Conservation (phyloP, 2,888 invertebrate species). For the Agrochola litura region DNA sequence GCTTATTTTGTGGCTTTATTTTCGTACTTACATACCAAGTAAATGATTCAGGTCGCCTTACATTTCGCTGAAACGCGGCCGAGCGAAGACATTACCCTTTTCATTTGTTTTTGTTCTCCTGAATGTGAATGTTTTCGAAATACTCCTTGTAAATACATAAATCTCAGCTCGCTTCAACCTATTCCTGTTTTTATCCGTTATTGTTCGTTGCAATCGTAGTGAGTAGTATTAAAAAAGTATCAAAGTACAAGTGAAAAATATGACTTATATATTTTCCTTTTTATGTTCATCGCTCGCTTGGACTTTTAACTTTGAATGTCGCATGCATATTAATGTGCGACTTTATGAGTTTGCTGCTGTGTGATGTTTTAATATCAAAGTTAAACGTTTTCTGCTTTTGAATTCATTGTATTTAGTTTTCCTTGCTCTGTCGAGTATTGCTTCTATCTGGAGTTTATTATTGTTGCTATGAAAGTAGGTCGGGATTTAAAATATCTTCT, state of each 20-base stretch:
- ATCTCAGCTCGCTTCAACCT: slow-evolving; percentile 49
- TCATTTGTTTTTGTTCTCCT: slow-evolving; percentile 61
- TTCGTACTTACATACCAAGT: slow-evolving; percentile 29
- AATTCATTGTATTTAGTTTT: slow-evolving; percentile 37
- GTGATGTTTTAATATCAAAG: slow-evolving; percentile 43
- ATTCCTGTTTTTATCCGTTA: slow-evolving; percentile 45
- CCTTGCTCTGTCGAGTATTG: slow-evolving; percentile 1
- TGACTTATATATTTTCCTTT: slow-evolving; percentile 44
- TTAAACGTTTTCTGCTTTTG: slow-evolving; percentile 41
- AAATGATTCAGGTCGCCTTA: slow-evolving; percentile 49
- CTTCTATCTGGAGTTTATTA: slow-evolving; percentile 24
- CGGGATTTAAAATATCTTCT: background rate
- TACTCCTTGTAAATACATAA: slow-evolving; percentile 62
- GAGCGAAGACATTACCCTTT: slow-evolving; percentile 58
- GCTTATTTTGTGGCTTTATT: slow-evolving; percentile 35
- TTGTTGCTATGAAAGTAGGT: slow-evolving; percentile 11
- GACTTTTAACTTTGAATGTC: slow-evolving; percentile 39
- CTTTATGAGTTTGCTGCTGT: slow-evolving; percentile 16
- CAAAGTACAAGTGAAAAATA: slow-evolving; percentile 47
- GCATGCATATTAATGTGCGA: slow-evolving; percentile 33
- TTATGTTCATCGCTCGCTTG: slow-evolving; percentile 32
- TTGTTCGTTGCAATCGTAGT: slow-evolving; percentile 52
- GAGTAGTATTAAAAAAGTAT: slow-evolving; percentile 58
- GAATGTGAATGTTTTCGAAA: slow-evolving; percentile 60
- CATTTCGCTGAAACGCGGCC: slow-evolving; percentile 48